phyloP scores from a whole-genome alignment of 2,888 invertebrate species.

The Horisme vitalbata region DNA sequence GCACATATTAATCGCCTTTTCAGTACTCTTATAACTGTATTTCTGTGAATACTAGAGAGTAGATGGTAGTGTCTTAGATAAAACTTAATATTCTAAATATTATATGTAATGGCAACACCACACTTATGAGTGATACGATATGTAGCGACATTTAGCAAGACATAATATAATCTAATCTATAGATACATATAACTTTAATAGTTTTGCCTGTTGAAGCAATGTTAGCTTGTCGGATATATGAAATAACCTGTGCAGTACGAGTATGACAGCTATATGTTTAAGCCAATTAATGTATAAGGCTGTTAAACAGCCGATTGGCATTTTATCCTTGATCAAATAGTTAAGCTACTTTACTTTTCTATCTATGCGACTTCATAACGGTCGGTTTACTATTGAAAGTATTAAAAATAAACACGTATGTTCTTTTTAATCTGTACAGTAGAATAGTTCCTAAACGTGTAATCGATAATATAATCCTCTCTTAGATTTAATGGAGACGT shows the following conservation, averaged over 20 bases:
- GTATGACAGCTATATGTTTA: conserved; percentile 50
- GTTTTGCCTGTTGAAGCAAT: conserved; percentile 68
- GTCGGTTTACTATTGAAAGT: conserved; percentile 47
- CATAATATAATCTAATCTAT: conserved; percentile 46
- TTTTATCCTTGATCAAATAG: conserved; percentile 38
- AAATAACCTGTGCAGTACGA: conserved; percentile 49
- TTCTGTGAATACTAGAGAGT: conserved; percentile 80
- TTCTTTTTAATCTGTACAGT: conserved; percentile 76
- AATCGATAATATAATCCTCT: conserved; percentile 78
- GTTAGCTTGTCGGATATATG: conserved; percentile 51
- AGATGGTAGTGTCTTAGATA: conserved; percentile 79
- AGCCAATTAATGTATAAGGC: conserved; percentile 40
- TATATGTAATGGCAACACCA: conserved; percentile 73
- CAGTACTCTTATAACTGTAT: conserved; percentile 65
- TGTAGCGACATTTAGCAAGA: conserved; percentile 55
- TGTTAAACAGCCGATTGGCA: conserved; percentile 65
- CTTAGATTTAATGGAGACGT: conserved; percentile 59
- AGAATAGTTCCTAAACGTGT: conserved; percentile 77
- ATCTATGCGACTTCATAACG: conserved; percentile 31
- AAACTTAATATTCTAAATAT: conserved; percentile 80
- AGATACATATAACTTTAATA: conserved; percentile 68
- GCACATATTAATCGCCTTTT: conserved; percentile 74
- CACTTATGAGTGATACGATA: conserved; percentile 76
- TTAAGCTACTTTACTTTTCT: conserved; percentile 37
- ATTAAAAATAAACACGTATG: conserved; percentile 58